Conservation (phyloP, 2,113 vertebrate genomes). For the Monopterus albus region DNA sequence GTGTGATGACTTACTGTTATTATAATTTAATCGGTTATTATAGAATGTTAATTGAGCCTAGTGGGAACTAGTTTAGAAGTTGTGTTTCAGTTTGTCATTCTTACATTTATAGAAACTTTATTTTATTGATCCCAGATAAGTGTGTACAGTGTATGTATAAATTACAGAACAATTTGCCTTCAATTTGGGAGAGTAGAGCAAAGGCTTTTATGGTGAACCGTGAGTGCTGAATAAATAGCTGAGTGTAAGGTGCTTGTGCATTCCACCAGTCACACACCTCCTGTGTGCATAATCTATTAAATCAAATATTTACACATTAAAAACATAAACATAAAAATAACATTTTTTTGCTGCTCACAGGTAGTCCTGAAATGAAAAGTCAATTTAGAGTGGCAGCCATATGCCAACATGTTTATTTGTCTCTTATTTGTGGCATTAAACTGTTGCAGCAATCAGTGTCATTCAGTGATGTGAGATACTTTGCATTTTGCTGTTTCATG, state of each 20-base stretch:
- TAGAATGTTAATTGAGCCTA: too few relatives aligned
- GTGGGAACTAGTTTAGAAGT: not conserved
- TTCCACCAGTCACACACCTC: slow-evolving; percentile 24
- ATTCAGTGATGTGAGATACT: slow-evolving; percentile 34
- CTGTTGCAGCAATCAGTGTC: slow-evolving; percentile 28
- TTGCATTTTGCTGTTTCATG: slow-evolving; percentile 39
- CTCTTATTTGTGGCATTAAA: slow-evolving; percentile 1
- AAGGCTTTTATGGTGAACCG: slow-evolving; percentile 17
- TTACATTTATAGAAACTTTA: not conserved
- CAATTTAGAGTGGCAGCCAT: not conserved
- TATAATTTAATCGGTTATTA: too few relatives aligned
- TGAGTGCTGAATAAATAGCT: slow-evolving; percentile 23
- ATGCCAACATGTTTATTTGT: slow-evolving; percentile 1
- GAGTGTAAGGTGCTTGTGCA: slow-evolving; percentile 10
- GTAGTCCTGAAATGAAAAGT: not conserved
- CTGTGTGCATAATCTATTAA: slow-evolving; percentile 6
- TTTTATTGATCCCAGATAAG: not conserved
- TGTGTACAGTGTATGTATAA: too few relatives aligned
- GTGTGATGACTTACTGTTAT: too few relatives aligned
- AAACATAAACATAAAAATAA: not conserved
- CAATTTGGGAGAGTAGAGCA: too few relatives aligned
- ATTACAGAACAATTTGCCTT: slow-evolving; percentile 1
- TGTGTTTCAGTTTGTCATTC: not conserved
- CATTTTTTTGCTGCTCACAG: not conserved
- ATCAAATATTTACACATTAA: slow-evolving; percentile 3